Evolutionary conservation across 2,113 vertebrate species (phyloP).

Genomic region (Elephantulus edwardii): DNA sequence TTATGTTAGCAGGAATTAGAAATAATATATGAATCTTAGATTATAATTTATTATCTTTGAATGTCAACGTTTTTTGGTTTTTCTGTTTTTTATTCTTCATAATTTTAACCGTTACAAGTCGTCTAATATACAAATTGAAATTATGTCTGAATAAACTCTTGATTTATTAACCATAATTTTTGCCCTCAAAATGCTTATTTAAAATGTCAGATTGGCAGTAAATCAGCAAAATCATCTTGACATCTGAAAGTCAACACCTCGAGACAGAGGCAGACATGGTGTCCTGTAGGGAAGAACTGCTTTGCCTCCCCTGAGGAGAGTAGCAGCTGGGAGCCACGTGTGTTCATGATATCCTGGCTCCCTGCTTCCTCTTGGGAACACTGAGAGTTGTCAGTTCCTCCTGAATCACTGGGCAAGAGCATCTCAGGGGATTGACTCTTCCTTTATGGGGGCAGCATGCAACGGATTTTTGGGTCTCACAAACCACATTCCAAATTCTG

Average conservation of each 20-base stretch:
- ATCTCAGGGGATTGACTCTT: rapidly evolving
- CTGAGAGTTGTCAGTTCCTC: background rate
- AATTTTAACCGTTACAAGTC: background rate
- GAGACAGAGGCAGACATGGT: background rate
- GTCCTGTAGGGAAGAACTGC: background rate
- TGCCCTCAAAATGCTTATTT: background rate
- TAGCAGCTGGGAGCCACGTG: background rate
- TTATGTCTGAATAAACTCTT: background rate
- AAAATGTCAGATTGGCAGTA: background rate
- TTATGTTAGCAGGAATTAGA: background rate
- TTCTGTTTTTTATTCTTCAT: background rate
- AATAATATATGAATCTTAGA: background rate
- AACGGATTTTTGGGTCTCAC: background rate
- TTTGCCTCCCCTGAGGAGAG: background rate
- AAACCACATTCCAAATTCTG: background rate
- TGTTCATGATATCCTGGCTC: background rate
- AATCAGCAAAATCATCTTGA: background rate
- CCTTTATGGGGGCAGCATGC: no score
- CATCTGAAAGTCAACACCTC: background rate
- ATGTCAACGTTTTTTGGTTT: background rate
- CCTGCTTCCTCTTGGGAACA: background rate
- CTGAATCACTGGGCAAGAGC: background rate
- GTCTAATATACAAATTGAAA: background rate
- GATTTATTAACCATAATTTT: background rate
- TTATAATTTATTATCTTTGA: background rate